These are phyloP conservation scores for Byasa hedistus DNA, from an alignment of 2,888 invertebrate species.

Conservation along the genomic window DNA sequence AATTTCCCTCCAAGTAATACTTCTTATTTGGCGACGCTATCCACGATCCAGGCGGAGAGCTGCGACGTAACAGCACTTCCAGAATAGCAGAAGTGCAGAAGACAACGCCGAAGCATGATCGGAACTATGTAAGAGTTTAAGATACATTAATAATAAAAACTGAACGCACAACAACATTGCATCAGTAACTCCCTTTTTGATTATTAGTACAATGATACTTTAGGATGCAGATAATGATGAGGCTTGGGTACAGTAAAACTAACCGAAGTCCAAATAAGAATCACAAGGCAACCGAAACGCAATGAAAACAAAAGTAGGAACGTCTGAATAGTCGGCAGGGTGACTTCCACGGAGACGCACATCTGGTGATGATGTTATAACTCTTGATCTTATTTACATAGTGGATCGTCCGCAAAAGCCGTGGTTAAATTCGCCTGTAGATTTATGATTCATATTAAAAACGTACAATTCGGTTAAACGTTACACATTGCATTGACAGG, in stretches of 20 bases:
- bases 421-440: background rate
- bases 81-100: conserved; percentile 41
- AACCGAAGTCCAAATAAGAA: conserved; percentile 50
- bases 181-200: too few relatives aligned
- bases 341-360: conserved; percentile 43
- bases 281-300: conserved; percentile 40
- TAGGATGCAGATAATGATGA: too few relatives aligned
- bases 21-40: conserved; percentile 24
- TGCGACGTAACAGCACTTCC: conserved; percentile 36
- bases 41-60: conserved; percentile 31
- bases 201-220: too few relatives aligned
- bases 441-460: conserved; percentile 8
- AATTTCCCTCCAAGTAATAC: conserved; percentile 8
- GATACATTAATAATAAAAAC: too few relatives aligned
- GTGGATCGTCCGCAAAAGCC: background rate
- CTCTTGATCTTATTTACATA: background rate
- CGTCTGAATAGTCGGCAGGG: conserved; percentile 44
- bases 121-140: conserved; percentile 38
- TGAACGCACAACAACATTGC: too few relatives aligned
- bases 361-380: conserved; percentile 29
- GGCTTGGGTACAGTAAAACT: conserved; percentile 25
- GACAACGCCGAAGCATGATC: conserved; percentile 39
- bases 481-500: background rate
- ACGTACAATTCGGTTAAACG: conserved; percentile 1
- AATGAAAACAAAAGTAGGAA: conserved; percentile 49